Evolutionary conservation across 2,113 vertebrate genomes (phyloP), one percentile per base, ranked within the genome.

Genomic region (Corythoichthys haematopterus): DNA sequence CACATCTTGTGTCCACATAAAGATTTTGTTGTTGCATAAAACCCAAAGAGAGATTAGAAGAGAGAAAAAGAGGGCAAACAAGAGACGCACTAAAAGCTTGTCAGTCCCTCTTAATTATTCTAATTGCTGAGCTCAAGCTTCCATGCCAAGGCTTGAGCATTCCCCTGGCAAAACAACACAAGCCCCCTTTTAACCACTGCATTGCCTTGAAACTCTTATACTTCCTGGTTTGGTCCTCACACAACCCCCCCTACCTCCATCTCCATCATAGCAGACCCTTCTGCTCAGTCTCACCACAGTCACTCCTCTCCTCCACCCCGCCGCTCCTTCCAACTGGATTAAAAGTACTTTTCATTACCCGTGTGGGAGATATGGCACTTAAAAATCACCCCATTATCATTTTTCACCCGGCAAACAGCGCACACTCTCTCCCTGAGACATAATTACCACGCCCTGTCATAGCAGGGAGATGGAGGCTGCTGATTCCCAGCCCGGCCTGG

Each of bases 311-410:
- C 80, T 84, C 82, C 85, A 77, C 81, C 85, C 88, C 80, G 87
- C 74, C 80, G 53, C 82, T 87, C 84, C 85, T 88, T 80, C 80
- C 78, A 84, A 88, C 86, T 82, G 88, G 88, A 90, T 90, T 90
- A 90, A 89, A 90, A 90, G 88, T 90, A 90, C 87, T 90, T 89
- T 90, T 89, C 87, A 90, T 90, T 90, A 90, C 87, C 83, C 82
- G 77, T 78, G 85, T 82, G 63, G 86, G 85, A 90, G 85, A 89
- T 89, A 89, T 87, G 86, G 88, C 88, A 90, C 88, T 90, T 90
- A 89, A 89, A 89, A 90, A 89, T 90, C 88, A 87, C 86, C 87
- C 87, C 86, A 88, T 90, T 90, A 90, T 90, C 86, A 90, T 90
- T 89, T 89, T 89, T 90, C 87, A 90, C 84, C 85, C 85, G 72